Conservation (phyloP, 2,888 invertebrate genomes). For the Thera obeliscata region DNA sequence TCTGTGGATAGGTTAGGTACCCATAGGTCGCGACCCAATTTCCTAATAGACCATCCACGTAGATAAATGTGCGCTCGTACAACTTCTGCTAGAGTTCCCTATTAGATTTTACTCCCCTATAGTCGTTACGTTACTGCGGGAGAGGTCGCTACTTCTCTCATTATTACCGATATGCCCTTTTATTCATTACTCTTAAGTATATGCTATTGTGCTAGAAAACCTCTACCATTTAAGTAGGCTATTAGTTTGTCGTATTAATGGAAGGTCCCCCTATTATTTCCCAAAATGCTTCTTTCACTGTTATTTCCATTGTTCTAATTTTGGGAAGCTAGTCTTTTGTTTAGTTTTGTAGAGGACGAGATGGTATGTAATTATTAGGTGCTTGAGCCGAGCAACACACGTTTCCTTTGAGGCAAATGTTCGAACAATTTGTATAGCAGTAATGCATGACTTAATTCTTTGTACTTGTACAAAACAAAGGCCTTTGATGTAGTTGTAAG, state of each 20-base stretch:
- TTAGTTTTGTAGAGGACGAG: slow-evolving; percentile 39
- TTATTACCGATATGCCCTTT: slow-evolving; percentile 67
- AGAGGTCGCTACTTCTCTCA: slow-evolving; percentile 65
- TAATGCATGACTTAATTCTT: slow-evolving; percentile 16
- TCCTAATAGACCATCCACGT: slow-evolving; percentile 40
- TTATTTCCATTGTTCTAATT: slow-evolving; percentile 46
- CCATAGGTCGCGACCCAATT: slow-evolving; percentile 31
- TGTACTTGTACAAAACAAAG: slow-evolving; percentile 11
- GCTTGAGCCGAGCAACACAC: slow-evolving; percentile 24
- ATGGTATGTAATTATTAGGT: slow-evolving; percentile 37
- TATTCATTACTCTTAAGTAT: slow-evolving; percentile 74
- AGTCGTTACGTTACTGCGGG: slow-evolving; percentile 64
- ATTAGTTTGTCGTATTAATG: slow-evolving; percentile 61
- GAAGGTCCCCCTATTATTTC: slow-evolving; percentile 45
- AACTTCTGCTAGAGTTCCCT: slow-evolving; percentile 63
- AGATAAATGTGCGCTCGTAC: slow-evolving; percentile 51
- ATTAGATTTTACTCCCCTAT: slow-evolving; percentile 78
- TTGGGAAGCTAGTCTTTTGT: slow-evolving; percentile 42
- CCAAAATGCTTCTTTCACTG: slow-evolving; percentile 41
- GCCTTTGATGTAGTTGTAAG: slow-evolving; percentile 6
- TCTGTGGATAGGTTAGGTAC: neutral
- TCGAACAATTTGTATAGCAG: slow-evolving; percentile 19
- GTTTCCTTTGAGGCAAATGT: slow-evolving; percentile 28
- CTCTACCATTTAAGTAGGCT: slow-evolving; percentile 61
- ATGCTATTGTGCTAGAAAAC: slow-evolving; percentile 67